Evolutionary conservation across 2,888 invertebrate genomes (phyloP), one percentile per base, ranked within the genome.

Genomic region (Rhorus exstirpatorius): DNA sequence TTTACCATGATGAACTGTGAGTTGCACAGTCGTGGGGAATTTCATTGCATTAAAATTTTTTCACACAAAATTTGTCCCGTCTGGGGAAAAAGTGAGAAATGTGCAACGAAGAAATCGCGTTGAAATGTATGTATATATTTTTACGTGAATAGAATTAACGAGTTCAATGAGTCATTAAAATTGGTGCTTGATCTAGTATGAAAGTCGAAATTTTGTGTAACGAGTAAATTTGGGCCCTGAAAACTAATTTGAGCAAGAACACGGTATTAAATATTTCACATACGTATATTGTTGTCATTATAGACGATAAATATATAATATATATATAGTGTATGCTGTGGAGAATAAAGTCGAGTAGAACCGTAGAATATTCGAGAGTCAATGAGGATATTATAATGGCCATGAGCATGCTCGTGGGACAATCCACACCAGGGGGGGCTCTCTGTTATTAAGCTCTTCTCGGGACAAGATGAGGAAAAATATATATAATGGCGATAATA

Each of bases 361-460:
- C 60, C 35, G 19, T 71, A 21, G 14, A 41, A 63, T 75, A 60
- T 78, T 78, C 82, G 35, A 60, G 75, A 81, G 82, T 72, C 76
- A 84, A 84, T 84, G 81, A 87, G 86, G 84, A 87, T 88, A 86
- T 83, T 77, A 49, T 77, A 84, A 85, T 70, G 76, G 78, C 60
- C 84, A 85, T 84, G 82, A 86, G 61, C 72, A 24, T 26, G 41
- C 71, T 70, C 60, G 74, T 75, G 53, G 71, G 61, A 67, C 61
- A 61, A 72, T 46, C 72, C 77, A 51, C n/a, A 46, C 46, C n/a
- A n/a, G n/a, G n/a, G n/a, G n/a, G n/a, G 60, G 49, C 35, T n/a
- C 53, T 70, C 55, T 46, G 49, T 71, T 67, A 83, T 80, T 58
- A 63, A 72, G 17, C 71, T 44, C 3, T 49, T 26, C 51, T 38